These are phyloP conservation scores for Mastomys coucha DNA, from an alignment of 2,113 vertebrate species.

Conservation along the genomic window DNA sequence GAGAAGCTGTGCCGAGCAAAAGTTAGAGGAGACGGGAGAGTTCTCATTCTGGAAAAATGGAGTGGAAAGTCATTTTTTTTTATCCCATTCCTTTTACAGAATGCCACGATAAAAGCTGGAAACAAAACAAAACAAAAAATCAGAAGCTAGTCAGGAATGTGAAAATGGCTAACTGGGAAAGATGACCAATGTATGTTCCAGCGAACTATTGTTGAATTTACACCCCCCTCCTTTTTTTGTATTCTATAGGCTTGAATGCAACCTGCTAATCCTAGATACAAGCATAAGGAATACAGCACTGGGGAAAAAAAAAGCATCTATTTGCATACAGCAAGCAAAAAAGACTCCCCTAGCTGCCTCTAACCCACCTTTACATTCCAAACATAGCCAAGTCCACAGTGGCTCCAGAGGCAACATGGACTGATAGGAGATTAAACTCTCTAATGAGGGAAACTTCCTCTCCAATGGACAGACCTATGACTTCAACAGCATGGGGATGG, in stretches of 20 bases:
- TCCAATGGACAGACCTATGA: background rate
- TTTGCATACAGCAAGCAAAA: background rate
- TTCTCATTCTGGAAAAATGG: background rate
- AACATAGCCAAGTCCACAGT: background rate
- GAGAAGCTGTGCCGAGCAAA: background rate
- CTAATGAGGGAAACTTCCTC: background rate
- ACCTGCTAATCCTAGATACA: background rate
- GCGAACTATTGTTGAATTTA: background rate
- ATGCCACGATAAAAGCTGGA: background rate
- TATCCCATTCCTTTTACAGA: background rate
- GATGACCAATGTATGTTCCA: background rate
- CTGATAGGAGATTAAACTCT: background rate
- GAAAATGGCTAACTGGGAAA: background rate
- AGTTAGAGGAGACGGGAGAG: background rate
- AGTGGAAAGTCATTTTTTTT: background rate
- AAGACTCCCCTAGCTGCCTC: background rate
- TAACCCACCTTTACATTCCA: background rate
- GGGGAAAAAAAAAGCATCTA: background rate
- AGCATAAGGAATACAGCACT: background rate
- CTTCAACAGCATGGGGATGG: background rate
- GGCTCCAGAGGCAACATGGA: background rate
- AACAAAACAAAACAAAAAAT: background rate
- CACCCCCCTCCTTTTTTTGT: background rate
- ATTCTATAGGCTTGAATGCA: background rate
- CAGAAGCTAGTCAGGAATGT: background rate